Base-by-base conservation (phyloP, 2,888 invertebrate genomes). In the Endotricha flammealis region DNA sequence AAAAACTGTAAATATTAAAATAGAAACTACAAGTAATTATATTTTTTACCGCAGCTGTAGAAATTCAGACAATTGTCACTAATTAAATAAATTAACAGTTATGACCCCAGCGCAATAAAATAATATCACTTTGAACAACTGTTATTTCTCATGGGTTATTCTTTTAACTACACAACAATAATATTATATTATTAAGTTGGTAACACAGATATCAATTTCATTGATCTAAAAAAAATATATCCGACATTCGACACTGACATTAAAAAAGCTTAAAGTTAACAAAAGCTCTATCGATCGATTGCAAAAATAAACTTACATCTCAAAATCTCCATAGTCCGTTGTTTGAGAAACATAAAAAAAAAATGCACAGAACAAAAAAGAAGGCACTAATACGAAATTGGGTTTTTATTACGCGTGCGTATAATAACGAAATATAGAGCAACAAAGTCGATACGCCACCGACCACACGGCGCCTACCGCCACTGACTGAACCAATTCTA, bases 401-500 rank as follows among this genome's bases (percentile, higher is more conserved):
- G 50, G 36, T 42, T 48, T 41, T 30, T 20, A 29, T 37, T 45
- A 57, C 53, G 57, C 53, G 59, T 57, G 57, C 68, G 65, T 64
- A 49, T 50, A 47, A 42, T 49, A 54, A 56, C 55, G 44, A 46
- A 51, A 51, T 53, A 50, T 48, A 44, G 42, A 49, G 51, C 24
- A 24, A n/a, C n/a, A n/a, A n/a, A 32, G 34, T 41, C 34, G 12
- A 40, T 39, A 46, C 31, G 34, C 39, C 36, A 38, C 29, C 57
- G 46, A 39, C 53, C 76, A 63, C 54, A 49, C 65, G 39, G 50
- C 57, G 51, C 64, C 57, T 54, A 55, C 69, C 71, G 55, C 64
- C 20, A 7, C 20, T 7, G 20, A 85, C 85, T 85, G 85, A 78
- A 81, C 85, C 74, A 83, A 81, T 82, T 83, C 13, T 13, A 64